These are phyloP conservation scores for Hydrolagus colliei DNA, from an alignment of 2,797 vertebrate genomes.

Conservation along the genomic window DNA sequence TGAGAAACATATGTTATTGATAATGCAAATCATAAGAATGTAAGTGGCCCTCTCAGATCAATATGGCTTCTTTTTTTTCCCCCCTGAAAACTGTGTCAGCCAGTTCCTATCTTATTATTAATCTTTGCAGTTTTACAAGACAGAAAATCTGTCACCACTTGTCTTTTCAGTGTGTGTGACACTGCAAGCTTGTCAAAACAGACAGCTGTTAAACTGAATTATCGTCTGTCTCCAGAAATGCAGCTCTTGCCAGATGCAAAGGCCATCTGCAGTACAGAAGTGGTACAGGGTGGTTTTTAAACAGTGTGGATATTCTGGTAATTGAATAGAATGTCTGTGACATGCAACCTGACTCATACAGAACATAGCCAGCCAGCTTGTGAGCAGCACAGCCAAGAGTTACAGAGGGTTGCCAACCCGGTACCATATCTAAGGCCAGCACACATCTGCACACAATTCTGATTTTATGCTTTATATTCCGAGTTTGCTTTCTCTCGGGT, in stretches of 20 bases:
- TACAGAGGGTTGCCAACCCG: slow-evolving; percentile 50
- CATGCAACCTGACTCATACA: slow-evolving; percentile 51
- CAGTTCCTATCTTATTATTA: slow-evolving; percentile 37
- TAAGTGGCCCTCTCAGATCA: slow-evolving; percentile 16
- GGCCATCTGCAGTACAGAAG: slow-evolving; percentile 65
- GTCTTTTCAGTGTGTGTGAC: slow-evolving; percentile 61
- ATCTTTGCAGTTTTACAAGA: slow-evolving; percentile 38
- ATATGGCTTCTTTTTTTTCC: background rate
- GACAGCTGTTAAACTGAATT: slow-evolving; percentile 72
- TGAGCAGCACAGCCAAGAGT: slow-evolving; percentile 46
- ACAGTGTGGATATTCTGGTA: slow-evolving; percentile 53
- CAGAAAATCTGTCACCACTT: slow-evolving; percentile 56
- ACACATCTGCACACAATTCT: slow-evolving; percentile 33
- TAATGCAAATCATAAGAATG: slow-evolving; percentile 20
- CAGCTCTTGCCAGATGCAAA: slow-evolving; percentile 64
- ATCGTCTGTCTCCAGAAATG: slow-evolving; percentile 62
- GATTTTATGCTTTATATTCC: slow-evolving; percentile 28
- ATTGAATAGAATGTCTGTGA: slow-evolving; percentile 52
- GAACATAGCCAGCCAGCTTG: slow-evolving; percentile 43
- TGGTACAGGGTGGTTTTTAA: slow-evolving; percentile 58
- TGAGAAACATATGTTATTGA: background rate
- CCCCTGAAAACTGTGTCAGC: slow-evolving; percentile 9
- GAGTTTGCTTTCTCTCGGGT: slow-evolving; percentile 13
- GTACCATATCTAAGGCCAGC: slow-evolving; percentile 45
- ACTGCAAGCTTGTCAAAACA: slow-evolving; percentile 66